These are phyloP conservation scores for Acanthurus leucopareius DNA, from an alignment of 2,797 vertebrate genomes.

Conservation along the genomic window DNA sequence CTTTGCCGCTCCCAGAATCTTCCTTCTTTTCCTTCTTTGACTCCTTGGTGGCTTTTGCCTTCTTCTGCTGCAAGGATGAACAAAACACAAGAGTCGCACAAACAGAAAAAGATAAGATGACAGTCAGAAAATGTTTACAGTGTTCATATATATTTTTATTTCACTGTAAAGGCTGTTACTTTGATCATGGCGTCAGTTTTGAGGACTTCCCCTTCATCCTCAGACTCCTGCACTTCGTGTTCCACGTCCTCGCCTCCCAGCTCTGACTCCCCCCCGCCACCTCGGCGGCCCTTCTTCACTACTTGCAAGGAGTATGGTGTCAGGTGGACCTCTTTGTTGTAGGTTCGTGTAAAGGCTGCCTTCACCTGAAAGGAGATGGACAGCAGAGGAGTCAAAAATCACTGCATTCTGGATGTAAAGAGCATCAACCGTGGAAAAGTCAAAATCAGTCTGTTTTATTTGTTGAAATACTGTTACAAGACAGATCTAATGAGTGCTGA, in stretches of 20 bases:
- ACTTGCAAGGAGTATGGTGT: constrained; percentile 92
- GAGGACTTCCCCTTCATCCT: constrained; percentile 85
- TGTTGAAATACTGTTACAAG: neutral
- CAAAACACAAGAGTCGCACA: neutral
- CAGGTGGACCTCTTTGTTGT: constrained; percentile 93
- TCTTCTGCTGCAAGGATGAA: constrained; percentile 88
- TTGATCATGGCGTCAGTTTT: constrained; percentile 95
- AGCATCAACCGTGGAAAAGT: neutral
- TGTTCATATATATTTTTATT: too few relatives aligned
- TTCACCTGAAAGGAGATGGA: constrained; percentile 88
- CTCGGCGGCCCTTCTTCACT: constrained; percentile 85
- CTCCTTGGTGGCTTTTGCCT: constrained; percentile 87
- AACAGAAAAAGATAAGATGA: neutral
- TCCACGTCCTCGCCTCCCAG: constrained; percentile 69
- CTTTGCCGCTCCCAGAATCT: constrained; percentile 89
- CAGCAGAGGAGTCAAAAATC: neutral
- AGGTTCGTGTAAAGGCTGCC: constrained; percentile 94
- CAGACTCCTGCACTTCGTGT: constrained; percentile 76
- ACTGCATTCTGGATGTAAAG: neutral
- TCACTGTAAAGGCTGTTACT: constrained; percentile 78
- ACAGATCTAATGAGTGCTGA: neutral
- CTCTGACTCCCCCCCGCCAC: constrained; percentile 70
- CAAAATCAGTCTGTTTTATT: neutral
- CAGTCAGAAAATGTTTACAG: neutral
- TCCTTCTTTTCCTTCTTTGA: constrained; percentile 87